phyloP scores from a whole-genome alignment of 2,113 vertebrate species.

The Glaucomys volans region DNA sequence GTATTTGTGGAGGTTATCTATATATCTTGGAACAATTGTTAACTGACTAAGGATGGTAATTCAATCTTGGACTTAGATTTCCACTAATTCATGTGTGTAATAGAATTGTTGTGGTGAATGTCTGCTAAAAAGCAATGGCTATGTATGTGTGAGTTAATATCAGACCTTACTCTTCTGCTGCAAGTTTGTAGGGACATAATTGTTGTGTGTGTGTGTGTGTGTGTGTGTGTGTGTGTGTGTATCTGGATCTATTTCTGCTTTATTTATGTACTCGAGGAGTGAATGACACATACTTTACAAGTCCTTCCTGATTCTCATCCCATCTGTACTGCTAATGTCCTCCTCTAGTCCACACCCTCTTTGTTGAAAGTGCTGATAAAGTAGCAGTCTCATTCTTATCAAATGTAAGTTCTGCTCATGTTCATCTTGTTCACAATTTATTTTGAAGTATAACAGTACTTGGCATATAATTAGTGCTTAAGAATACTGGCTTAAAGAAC shows the following conservation, averaged over 20 bases:
- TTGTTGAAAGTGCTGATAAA: neutral
- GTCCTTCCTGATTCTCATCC: neutral
- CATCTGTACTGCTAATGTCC: neutral
- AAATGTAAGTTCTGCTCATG: neutral
- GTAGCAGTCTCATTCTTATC: neutral
- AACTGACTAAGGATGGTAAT: conserved; percentile 18
- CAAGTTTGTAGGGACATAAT: too few relatives aligned
- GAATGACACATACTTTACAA: neutral
- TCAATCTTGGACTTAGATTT: conserved; percentile 38
- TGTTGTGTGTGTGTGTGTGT: rapidly evolving
- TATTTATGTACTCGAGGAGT: neutral
- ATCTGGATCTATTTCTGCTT: neutral
- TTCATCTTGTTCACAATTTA: neutral
- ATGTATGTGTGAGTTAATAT: neutral
- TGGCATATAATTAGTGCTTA: neutral
- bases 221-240: neutral
- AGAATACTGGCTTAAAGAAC: neutral
- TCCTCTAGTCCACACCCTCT: neutral
- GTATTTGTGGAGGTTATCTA: neutral
- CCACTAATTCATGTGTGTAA: conserved; percentile 17
- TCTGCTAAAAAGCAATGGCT: conserved; percentile 1
- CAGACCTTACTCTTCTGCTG: neutral
- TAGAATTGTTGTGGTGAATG: neutral
- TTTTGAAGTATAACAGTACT: neutral
- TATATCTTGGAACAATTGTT: conserved; percentile 45